Evolutionary conservation across 1,140 invertebrate genomes (phyloP), one percentile per base, ranked within the genome.

Genomic region (Sminthurides bifidus): DNA sequence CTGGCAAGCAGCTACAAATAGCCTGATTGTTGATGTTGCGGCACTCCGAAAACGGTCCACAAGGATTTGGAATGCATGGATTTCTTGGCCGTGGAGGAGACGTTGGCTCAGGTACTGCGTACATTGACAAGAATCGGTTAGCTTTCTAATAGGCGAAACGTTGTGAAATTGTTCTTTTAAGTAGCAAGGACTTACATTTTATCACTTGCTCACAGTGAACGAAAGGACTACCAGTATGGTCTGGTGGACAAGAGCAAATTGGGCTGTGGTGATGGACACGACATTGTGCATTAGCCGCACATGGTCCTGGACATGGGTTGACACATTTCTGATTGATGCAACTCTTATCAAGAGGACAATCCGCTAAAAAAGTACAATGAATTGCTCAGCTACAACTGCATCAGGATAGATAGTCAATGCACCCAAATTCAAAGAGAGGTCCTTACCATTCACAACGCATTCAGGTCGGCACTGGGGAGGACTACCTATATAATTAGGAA

Each of bases 381-480:
- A 37, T 37, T 37, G 72, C 69, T 54, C 74, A 73, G 40, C 73
- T 67, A 31, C 68, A 75, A 30, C 63, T 68, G 38, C 60, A 56
- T 37, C 72, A 60, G 44, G 70, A 78, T 21, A 67, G 79, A 82
- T 1, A 81, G 80, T 55, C 15, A 6, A 17, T 17, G 19, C 10
- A 10, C 6, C n/a, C 8, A 4, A 27, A 8, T 12, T 48, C 30
- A 44, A 10, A 8, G n/a, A 17, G n/a, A 44, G n/a, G n/a, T 77
- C 71, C 59, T 43, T 43, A 43, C 68, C 87, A 90, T 71, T 92
- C 86, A 2, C 82, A 80, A 87, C 71, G 69, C 87, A 91, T 72
- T 91, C 86, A 6, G 86, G 85, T 68, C 81, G 76, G 63, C 86
- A 89, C 46, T 77, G 74, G 38, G 85, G 85, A 44, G 85, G 84